Evolutionary conservation across 2,888 invertebrate genomes (phyloP), one percentile per base, ranked within the genome.

Genomic region (Harpalus rubripes): DNA sequence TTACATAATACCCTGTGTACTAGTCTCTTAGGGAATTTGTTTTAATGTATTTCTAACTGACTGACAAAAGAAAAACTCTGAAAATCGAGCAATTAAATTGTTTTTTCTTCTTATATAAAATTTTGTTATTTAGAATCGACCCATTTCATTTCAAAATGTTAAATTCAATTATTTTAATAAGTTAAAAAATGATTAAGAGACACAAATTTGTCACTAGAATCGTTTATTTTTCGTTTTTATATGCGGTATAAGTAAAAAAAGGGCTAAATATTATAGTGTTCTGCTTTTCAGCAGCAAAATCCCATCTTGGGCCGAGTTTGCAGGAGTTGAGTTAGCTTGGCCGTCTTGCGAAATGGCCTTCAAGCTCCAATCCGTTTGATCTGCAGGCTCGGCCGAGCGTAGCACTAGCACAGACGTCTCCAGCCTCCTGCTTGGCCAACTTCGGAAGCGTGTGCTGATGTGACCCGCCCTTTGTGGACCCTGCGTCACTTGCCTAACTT

Each of bases 381-480:
- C 44, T 74, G 72, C 72, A 44, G 44, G 72, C 10, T 44, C 44
- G 41, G 22, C 44, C 72, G 72, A 74, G 44, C 72, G 72, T 74
- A 44, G 16, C 72, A 18, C 10, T 10, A 32, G 15, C 63, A 12
- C 15, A 32, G 41, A 16, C 44, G 52, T 68, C n/a, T 65, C 18
- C 18, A 7, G 68, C 32, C 32, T 32, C 5, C 39, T 39, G 26
- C 8, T 26, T 26, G 15, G 32, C n/a, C 39, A 32, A 68, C 32
- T 32, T 32, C 32, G n/a, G 68, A 5, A 39, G 39, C 78, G 32
- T 78, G 22, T 58, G 32, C 58, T 56, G 78, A 32, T 58, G 58
- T 32, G n/a, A 52, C 18, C 76, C 18, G 76, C 18, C 39, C 63
- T 63, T 63, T 63, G 63, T 63, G 52, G 44, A 41, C 74, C 56